Base-by-base conservation (phyloP, 2,797 vertebrate species). In the Tapera naevia region DNA sequence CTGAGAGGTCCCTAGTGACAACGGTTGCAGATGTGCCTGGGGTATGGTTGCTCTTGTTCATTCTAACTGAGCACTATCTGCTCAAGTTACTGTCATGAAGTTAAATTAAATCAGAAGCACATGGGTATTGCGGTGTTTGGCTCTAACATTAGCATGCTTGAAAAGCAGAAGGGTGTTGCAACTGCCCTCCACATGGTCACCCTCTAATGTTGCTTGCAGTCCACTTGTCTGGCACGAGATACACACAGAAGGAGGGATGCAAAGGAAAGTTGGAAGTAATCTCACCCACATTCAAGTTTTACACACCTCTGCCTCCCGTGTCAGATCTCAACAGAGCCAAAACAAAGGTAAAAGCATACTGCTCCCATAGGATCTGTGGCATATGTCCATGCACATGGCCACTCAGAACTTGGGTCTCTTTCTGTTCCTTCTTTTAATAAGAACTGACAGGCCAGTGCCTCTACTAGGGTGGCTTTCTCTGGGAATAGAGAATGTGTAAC, bases 11-110 rank as follows among this genome's bases (percentile, higher is more conserved):
- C 37, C 48, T 6, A 15, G 8, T 0, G 50, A 23, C 22, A 56
- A 17, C 39, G 11, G 22, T 4, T 58, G 16, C 30, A 23, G 51
- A 43, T 0, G 0, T 6, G 5, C 10, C 0, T 0, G 6, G 22
- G 19, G 9, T 56, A 32, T 17, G 10, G 37, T n/a, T 78, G 18
- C 41, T 64, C 39, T 10, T 12, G 11, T 17, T 78, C 33, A 9
- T 14, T 5, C n/a, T n/a, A 4, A 0, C 3, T 3, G 5, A 72
- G 30, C 1, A 0, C 39, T 27, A 1, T 43, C 58, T 41, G 35
- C 69, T 72, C 23, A 48, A 58, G 32, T 39, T 66, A 8, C 45
- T 33, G 15, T 45, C 67, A 41, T 3, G 23, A 61, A 75, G n/a
- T 3, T 76, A 27, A 69, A 60, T 12, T 37, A 65, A 56, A 51